phyloP scores from a whole-genome alignment of 2,797 vertebrate genomes.

The Acridotheres tristis region DNA sequence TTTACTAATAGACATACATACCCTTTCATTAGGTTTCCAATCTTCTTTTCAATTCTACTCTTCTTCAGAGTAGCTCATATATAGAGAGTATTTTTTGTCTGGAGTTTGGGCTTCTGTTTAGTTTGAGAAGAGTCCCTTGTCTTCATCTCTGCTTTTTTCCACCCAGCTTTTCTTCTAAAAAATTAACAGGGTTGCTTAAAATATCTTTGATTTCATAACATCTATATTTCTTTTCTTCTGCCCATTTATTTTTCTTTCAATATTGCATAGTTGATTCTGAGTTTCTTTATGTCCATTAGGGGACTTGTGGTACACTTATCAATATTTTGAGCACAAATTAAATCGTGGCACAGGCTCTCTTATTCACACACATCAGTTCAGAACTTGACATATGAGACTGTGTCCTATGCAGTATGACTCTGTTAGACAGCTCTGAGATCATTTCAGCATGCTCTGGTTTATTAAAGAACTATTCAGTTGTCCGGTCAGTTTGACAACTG shows the following conservation, averaged over 20 bases:
- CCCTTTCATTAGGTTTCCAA: background rate
- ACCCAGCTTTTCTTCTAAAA: background rate
- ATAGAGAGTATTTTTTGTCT: background rate
- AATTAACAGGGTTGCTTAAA: background rate
- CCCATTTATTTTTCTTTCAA: background rate
- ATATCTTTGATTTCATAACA: background rate
- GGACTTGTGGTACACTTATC: background rate
- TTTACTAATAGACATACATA: background rate
- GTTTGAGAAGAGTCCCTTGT: background rate
- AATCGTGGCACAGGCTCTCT: background rate
- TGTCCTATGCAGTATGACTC: background rate
- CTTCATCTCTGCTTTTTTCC: background rate
- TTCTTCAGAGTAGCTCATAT: background rate
- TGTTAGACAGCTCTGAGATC: background rate
- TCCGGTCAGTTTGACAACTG: background rate
- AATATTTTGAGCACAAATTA: background rate
- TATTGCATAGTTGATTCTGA: background rate
- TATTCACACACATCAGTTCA: background rate
- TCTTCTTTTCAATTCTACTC: background rate
- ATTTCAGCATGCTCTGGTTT: background rate
- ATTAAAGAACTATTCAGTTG: background rate
- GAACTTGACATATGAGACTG: background rate
- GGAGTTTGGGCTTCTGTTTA: background rate
- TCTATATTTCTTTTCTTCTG: background rate
- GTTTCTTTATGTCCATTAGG: background rate